Conservation (phyloP, 2,888 invertebrate genomes). For the Aricia artaxerxes region DNA sequence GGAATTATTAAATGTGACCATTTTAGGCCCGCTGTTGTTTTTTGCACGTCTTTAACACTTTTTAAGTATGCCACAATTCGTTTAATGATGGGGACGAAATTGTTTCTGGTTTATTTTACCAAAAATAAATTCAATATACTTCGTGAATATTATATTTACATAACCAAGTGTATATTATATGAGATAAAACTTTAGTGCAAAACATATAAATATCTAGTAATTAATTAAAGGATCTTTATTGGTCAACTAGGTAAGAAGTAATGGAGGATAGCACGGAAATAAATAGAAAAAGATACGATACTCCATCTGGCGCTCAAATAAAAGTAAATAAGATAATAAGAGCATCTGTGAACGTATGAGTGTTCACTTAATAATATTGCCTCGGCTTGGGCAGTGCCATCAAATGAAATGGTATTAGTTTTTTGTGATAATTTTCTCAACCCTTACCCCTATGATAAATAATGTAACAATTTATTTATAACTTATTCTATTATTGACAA, state of each 20-base stretch:
- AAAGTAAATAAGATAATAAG: slow-evolving; percentile 30
- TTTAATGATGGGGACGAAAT: too few relatives aligned
- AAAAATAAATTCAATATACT: too few relatives aligned
- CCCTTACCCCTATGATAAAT: not conserved
- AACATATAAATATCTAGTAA: not conserved
- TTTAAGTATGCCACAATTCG: too few relatives aligned
- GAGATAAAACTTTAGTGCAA: too few relatives aligned
- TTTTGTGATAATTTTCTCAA: slow-evolving; percentile 8
- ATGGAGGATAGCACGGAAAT: not conserved
- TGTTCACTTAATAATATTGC: slow-evolving; percentile 23
- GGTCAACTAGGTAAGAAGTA: not conserved
- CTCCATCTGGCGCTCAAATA: slow-evolving; percentile 21
- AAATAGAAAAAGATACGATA: slow-evolving; percentile 6
- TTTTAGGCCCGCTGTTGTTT: too few relatives aligned
- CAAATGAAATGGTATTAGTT: slow-evolving; percentile 8
- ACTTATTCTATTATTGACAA: too few relatives aligned
- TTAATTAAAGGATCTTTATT: not conserved
- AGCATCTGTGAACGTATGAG: slow-evolving; percentile 25
- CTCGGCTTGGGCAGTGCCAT: slow-evolving; percentile 7
- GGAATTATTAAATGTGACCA: too few relatives aligned
- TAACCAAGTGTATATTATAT: too few relatives aligned
- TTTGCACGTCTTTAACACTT: too few relatives aligned
- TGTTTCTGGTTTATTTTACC: too few relatives aligned
- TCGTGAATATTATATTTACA: too few relatives aligned
- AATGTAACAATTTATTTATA: not conserved